phyloP scores from a whole-genome alignment of 2,113 vertebrate genomes.

The Alligator mississippiensis region DNA sequence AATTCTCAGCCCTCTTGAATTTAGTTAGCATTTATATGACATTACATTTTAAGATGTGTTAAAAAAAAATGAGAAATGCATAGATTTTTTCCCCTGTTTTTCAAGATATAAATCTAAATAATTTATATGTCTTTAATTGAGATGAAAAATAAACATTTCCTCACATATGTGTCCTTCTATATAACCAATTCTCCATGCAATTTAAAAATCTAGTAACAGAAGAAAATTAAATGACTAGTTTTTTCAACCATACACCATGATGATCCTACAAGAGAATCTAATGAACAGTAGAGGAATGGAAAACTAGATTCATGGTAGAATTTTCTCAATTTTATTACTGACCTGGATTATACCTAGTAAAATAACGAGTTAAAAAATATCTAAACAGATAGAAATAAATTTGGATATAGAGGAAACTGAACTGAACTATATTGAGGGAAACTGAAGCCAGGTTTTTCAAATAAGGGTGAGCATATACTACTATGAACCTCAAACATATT shows the following conservation, averaged over 20 bases:
- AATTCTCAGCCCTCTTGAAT: not conserved
- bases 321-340: not conserved
- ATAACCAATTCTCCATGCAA: not conserved
- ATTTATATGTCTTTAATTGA: not conserved
- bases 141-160: not conserved
- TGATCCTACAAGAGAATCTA: not conserved
- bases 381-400: not conserved
- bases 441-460: not conserved
- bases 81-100: not conserved
- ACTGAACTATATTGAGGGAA: fast-evolving
- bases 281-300: not conserved
- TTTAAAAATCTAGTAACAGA: not conserved
- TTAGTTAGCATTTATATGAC: not conserved
- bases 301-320: not conserved
- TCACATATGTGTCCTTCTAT: not conserved
- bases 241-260: not conserved
- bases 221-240: too few relatives aligned
- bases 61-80: not conserved
- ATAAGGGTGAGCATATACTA: not conserved
- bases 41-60: not conserved
- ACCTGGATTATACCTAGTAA: not conserved
- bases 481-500: too few relatives aligned
- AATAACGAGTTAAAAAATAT: not conserved
- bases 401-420: not conserved
- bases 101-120: not conserved